Conservation (phyloP, 2,888 invertebrate species). For the Drosophila falleni region DNA sequence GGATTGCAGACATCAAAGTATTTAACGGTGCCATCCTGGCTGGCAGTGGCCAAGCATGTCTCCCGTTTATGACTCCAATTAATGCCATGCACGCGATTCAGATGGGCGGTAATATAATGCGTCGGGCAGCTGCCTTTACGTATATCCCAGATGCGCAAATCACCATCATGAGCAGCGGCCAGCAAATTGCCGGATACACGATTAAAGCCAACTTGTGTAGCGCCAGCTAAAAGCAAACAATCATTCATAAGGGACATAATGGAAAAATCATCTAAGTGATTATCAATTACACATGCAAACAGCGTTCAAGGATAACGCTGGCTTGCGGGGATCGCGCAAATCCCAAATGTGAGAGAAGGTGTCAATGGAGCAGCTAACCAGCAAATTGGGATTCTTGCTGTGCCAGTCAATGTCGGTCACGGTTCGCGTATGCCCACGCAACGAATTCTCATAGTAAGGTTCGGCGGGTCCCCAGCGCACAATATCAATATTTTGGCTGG, state of each 20-base stretch:
- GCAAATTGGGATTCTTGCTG: slow-evolving; percentile 89
- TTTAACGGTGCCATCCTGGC: slow-evolving; percentile 98
- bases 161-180: slow-evolving; percentile 98
- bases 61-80: slow-evolving; percentile 97
- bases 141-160: slow-evolving; percentile 98
- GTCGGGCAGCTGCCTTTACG: slow-evolving; percentile 94
- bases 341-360: slow-evolving; percentile 98
- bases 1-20: slow-evolving; percentile 96
- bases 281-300: slow-evolving; percentile 89
- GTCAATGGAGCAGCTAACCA: slow-evolving; percentile 97
- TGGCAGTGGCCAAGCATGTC: slow-evolving; percentile 94
- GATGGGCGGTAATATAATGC: slow-evolving; percentile 97
- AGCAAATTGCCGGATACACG: slow-evolving; percentile 92
- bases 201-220: slow-evolving; percentile 98
- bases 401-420: slow-evolving; percentile 98
- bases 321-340: slow-evolving; percentile 93
- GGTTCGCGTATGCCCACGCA: slow-evolving; percentile 93
- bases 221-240: slow-evolving; percentile 88
- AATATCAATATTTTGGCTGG: slow-evolving; percentile 94
- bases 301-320: slow-evolving; percentile 93
- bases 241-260: not conserved
- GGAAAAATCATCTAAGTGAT: not conserved
- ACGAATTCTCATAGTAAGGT: slow-evolving; percentile 89
- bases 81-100: slow-evolving; percentile 94
- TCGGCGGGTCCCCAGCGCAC: slow-evolving; percentile 92